phyloP scores from a whole-genome alignment of 1,140 invertebrate species.

The Euglossa dilemma region DNA sequence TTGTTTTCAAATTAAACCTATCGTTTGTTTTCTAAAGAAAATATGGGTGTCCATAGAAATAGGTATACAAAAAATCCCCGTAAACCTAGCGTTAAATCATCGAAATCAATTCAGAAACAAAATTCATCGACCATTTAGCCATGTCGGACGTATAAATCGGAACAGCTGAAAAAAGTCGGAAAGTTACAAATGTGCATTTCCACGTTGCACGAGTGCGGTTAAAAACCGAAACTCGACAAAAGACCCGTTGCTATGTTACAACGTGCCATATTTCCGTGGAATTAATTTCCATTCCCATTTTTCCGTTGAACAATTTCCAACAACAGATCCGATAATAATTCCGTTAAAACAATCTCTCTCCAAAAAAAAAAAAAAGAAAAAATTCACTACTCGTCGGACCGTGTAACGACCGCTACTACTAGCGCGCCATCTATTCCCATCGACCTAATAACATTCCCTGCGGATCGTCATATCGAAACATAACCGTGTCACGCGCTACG shows the following conservation, averaged over 20 bases:
- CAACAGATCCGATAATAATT: neutral
- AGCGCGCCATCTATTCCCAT: slow-evolving; percentile 29
- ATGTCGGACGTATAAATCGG: neutral
- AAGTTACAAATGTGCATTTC: neutral
- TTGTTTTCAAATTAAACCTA: neutral
- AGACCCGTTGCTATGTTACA: neutral
- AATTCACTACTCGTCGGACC: slow-evolving; percentile 28
- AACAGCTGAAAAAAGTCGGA: neutral
- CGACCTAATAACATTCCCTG: slow-evolving; percentile 31
- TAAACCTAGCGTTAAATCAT: neutral
- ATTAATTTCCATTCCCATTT: neutral
- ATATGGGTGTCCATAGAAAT: too few relatives aligned
- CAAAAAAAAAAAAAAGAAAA: neutral
- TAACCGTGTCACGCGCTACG: neutral
- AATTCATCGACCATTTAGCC: neutral
- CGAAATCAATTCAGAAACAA: neutral
- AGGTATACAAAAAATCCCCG: too few relatives aligned
- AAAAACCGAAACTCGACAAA: neutral
- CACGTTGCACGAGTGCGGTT: neutral
- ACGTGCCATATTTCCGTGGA: neutral
- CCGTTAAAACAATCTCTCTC: too few relatives aligned
- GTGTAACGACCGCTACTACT: slow-evolving; percentile 52
- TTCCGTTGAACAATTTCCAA: neutral
- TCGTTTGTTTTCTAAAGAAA: too few relatives aligned
- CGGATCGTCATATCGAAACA: neutral